Evolutionary conservation across 1,140 invertebrate genomes (phyloP).

Genomic region (Lepidostoma basale): DNA sequence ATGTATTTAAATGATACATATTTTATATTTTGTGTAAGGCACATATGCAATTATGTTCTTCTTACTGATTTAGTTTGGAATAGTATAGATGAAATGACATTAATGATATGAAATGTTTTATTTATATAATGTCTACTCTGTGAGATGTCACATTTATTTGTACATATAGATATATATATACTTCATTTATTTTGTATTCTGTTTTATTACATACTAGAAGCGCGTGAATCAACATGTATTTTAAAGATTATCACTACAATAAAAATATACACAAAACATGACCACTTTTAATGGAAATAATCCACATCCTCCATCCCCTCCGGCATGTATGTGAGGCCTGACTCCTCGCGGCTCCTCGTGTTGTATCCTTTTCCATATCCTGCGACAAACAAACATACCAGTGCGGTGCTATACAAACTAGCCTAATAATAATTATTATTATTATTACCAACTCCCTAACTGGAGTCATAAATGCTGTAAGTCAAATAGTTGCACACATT

Average conservation of each 20-base stretch:
- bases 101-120: conserved; percentile 18
- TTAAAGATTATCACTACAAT: conserved; percentile 34
- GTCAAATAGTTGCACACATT: too few relatives aligned
- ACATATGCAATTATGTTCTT: conserved; percentile 17
- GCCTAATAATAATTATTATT: too few relatives aligned
- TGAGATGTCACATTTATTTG: conserved; percentile 21
- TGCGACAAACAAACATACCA: conserved; percentile 59
- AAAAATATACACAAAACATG: conserved; percentile 12
- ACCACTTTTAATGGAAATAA: conserved; percentile 61
- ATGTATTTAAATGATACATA: conserved; percentile 22
- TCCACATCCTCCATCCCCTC: conserved; percentile 68
- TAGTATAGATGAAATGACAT: conserved; percentile 13
- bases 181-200: conserved; percentile 24
- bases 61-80: conserved; percentile 3
- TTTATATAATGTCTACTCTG: conserved; percentile 13
- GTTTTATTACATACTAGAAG: conserved; percentile 7
- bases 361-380: conserved; percentile 72
- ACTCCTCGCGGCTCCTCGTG: conserved; percentile 60
- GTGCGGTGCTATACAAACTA: too few relatives aligned
- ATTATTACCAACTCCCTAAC: too few relatives aligned
- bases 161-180: too few relatives aligned
- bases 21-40: conserved; percentile 19
- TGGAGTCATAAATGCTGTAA: too few relatives aligned
- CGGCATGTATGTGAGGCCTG: conserved; percentile 70
- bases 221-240: conserved; percentile 33